Evolutionary conservation across 2,888 invertebrate genomes (phyloP), one percentile per base, ranked within the genome.

Genomic region (Morpho achilles): DNA sequence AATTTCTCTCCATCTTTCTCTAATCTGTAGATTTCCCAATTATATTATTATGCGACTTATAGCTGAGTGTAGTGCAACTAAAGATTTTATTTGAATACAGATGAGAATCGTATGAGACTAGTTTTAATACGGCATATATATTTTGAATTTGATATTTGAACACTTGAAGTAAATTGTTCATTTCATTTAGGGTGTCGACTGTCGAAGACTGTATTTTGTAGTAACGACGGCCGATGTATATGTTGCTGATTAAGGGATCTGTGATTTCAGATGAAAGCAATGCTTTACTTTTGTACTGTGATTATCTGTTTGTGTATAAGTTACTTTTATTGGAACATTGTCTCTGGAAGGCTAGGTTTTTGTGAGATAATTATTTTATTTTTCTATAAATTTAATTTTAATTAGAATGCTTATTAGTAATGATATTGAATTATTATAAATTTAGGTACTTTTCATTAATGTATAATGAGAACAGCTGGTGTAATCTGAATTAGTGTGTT

Each of bases 261-360:
- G 90, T 88, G 90, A 88, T 88, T 87, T 82, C 46, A 74, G 75
- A 80, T 77, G 80, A 84, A 82, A 80, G 82, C 82, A 76, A 84
- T 85, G 89, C 87, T 89, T 89, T 89, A 88, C 84, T 88, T 84
- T 86, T 87, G 81, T 87, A 87, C 88, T 88, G 89, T 88, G 88
- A 88, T 88, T 84, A 84, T 75, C 75, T 84, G 79, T 79, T 79
- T 77, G 73, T 82, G 78, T 78, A 74, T 78, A 74, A 74, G 79
- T 77, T 77, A 83, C 79, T 80, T 81, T 79, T 80, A 78, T 84
- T 77, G 71, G 73, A 69, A 75, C 76, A 75, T 61, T 55, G 59
- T 58, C 52, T 52, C 44, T 42, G 39, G 56, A 46, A 61, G 80
- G 84, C 83, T 71, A 75, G 76, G 86, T 83, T 81, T 80, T 79